Evolutionary conservation across 2,113 vertebrate species (phyloP).

Genomic region (Tragelaphus imberbis): DNA sequence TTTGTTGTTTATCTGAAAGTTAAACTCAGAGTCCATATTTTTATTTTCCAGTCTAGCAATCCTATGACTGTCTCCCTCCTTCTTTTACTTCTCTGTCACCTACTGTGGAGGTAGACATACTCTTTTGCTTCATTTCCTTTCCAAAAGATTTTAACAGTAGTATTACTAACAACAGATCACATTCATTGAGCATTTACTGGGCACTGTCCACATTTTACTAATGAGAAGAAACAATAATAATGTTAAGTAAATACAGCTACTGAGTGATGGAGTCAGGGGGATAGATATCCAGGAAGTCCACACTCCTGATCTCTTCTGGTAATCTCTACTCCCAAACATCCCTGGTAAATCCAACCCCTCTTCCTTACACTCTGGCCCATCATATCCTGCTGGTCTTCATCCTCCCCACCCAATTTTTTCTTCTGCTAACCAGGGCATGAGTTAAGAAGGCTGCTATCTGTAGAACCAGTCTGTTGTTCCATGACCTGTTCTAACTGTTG

Average conservation of each 20-base stretch:
- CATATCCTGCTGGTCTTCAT: conserved; percentile 46
- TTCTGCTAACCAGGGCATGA: conserved; percentile 65
- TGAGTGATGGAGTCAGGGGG: background rate
- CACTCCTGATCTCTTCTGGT: background rate
- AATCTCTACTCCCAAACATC: conserved; percentile 66
- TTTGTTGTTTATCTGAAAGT: background rate
- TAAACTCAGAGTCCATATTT: background rate
- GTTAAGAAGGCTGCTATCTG: conserved; percentile 50
- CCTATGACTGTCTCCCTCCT: background rate
- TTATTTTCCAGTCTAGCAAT: background rate
- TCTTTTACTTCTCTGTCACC: background rate
- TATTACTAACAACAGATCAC: background rate
- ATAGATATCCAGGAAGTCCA: background rate
- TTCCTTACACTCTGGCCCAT: background rate
- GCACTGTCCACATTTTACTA: background rate
- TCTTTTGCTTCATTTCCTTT: background rate
- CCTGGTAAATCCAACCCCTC: conserved; percentile 29
- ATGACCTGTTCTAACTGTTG: too few species aligned
- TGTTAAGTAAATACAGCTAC: background rate
- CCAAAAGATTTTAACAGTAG: background rate
- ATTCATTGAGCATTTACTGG: background rate
- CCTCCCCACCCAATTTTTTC: conserved; percentile 54
- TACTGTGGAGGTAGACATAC: background rate
- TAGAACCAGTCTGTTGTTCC: too few species aligned
- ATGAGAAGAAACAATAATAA: conserved; percentile 44